Conservation (phyloP, 2,797 vertebrate genomes). For the Morelia viridis region DNA sequence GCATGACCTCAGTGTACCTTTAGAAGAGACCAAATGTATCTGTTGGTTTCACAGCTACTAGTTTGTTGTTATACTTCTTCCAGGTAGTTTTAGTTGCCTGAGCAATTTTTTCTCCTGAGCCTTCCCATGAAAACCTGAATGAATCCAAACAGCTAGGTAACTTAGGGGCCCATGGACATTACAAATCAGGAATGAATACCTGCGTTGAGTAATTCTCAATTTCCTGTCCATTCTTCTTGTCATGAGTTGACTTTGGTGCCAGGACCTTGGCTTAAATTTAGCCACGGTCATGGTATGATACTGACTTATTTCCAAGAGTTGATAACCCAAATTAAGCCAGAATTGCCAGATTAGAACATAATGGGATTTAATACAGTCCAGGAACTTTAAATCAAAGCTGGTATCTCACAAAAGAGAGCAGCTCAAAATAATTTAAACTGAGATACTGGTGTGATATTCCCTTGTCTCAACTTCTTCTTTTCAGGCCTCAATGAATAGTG, state of each 20-base stretch:
- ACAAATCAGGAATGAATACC: not conserved
- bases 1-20: not conserved
- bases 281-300: not conserved
- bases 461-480: not conserved
- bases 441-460: not conserved
- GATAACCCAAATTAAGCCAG: not conserved
- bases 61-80: not conserved
- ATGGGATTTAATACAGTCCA: not conserved
- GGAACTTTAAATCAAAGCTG: not conserved
- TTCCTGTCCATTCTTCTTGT: not conserved
- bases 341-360: not conserved
- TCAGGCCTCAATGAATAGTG: not conserved
- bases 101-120: not conserved
- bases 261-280: not conserved
- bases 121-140: not conserved
- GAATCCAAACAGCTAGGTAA: not conserved
- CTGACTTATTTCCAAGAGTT: not conserved
- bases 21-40: not conserved
- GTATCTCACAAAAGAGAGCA: not conserved
- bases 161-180: not conserved
- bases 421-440: not conserved
- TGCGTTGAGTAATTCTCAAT: not conserved
- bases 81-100: not conserved
- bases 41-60: not conserved
- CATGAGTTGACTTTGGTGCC: not conserved